phyloP scores from a whole-genome alignment of 2,888 invertebrate genomes.

The Pachliopta kotzebuea region DNA sequence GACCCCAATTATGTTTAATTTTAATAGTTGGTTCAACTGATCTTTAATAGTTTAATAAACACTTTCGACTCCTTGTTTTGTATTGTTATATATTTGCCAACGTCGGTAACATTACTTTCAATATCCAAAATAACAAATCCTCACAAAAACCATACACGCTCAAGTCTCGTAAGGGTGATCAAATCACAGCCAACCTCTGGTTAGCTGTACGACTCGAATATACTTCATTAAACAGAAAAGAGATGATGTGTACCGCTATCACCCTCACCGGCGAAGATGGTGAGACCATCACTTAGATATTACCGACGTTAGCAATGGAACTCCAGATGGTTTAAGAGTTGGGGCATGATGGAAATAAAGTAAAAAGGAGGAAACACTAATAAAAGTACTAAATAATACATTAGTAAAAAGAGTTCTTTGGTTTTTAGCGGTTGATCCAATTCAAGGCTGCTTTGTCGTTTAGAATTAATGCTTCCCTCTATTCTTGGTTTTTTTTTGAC shows the following conservation, averaged over 20 bases:
- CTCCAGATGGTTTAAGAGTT: background rate
- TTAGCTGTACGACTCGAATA: background rate
- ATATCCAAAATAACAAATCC: conserved; percentile 1
- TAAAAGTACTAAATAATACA: background rate
- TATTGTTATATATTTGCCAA: background rate
- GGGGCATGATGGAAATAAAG: background rate
- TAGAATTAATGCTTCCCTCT: too few relatives aligned
- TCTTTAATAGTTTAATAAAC: too few relatives aligned
- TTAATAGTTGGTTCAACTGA: too few relatives aligned
- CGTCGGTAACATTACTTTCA: background rate
- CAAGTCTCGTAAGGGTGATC: background rate
- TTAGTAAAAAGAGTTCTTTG: too few relatives aligned
- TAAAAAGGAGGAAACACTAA: background rate
- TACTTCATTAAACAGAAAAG: background rate
- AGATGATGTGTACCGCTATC: background rate
- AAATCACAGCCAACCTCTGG: background rate
- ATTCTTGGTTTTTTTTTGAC: too few relatives aligned
- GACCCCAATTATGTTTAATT: too few relatives aligned
- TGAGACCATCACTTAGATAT: background rate
- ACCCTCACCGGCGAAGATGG: background rate
- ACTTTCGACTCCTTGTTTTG: too few relatives aligned
- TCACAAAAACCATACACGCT: background rate
- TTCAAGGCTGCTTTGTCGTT: too few relatives aligned
- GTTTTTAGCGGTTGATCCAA: too few relatives aligned
- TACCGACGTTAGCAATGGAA: background rate